phyloP scores from a whole-genome alignment of 2,888 invertebrate species.

The Busseola fusca region DNA sequence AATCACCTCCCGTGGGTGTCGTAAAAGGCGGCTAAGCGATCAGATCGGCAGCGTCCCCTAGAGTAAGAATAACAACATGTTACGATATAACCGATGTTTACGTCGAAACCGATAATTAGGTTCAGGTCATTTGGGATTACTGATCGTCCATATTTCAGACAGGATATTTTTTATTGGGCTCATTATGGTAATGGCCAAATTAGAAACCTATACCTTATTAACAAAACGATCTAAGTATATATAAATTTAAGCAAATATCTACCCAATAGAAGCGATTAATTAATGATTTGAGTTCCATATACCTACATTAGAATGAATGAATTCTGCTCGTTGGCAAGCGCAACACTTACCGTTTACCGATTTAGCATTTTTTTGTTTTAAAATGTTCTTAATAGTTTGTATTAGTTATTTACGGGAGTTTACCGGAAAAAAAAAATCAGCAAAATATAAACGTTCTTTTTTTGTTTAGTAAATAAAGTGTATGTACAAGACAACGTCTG shows the following conservation, averaged over 20 bases:
- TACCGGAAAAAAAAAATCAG: neutral
- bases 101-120: constrained; percentile 22
- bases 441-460: neutral
- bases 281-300: neutral
- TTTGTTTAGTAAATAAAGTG: neutral
- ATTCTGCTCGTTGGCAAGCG: neutral
- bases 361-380: neutral
- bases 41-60: constrained; percentile 23
- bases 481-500: neutral
- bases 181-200: neutral
- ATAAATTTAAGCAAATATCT: neutral
- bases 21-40: constrained; percentile 42
- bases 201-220: neutral
- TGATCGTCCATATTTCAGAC: neutral
- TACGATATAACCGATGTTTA: constrained; percentile 9
- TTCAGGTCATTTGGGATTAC: constrained; percentile 1
- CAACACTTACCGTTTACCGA: neutral
- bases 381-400: neutral
- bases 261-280: neutral
- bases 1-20: constrained; percentile 46
- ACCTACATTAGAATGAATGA: neutral
- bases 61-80: constrained; percentile 26
- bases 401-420: neutral
- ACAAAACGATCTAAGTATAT: neutral
- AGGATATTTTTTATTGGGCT: neutral